Evolutionary conservation across 2,888 invertebrate genomes (phyloP).

Genomic region (Coleophora deauratella): DNA sequence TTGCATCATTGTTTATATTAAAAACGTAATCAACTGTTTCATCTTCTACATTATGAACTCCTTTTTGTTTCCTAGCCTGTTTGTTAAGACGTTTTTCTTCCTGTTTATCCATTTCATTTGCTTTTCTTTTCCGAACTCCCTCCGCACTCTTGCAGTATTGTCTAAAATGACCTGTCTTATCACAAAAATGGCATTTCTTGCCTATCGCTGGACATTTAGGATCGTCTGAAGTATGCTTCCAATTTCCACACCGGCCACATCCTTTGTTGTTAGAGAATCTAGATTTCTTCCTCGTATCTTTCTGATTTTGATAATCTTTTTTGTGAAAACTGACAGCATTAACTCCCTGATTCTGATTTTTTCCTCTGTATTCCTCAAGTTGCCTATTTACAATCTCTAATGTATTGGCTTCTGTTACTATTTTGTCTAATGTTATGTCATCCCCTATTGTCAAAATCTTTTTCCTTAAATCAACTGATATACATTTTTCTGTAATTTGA

Average conservation of each 20-base stretch:
- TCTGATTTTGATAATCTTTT: neutral
- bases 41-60: neutral
- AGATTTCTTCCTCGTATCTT: no score
- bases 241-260: conserved; percentile 9
- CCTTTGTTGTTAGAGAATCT: neutral
- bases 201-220: conserved; percentile 10
- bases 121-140: neutral
- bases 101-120: neutral
- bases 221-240: conserved; percentile 2
- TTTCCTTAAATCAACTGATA: conserved; percentile 2
- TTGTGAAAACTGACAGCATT: no score
- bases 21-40: conserved; percentile 13
- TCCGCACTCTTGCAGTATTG: neutral
- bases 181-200: conserved; percentile 8
- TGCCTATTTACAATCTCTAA: conserved; percentile 7
- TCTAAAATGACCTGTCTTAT: conserved; percentile 8
- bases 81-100: no score
- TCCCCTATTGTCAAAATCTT: conserved; percentile 3
- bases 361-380: conserved; percentile 3
- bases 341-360: no score
- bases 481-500: conserved; percentile 7
- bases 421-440: conserved; percentile 6
- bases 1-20: conserved; percentile 11
- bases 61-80: no score
- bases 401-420: conserved; percentile 13